These are phyloP conservation scores for Euwallacea similis DNA, from an alignment of 1,140 invertebrate species.

Conservation along the genomic window DNA sequence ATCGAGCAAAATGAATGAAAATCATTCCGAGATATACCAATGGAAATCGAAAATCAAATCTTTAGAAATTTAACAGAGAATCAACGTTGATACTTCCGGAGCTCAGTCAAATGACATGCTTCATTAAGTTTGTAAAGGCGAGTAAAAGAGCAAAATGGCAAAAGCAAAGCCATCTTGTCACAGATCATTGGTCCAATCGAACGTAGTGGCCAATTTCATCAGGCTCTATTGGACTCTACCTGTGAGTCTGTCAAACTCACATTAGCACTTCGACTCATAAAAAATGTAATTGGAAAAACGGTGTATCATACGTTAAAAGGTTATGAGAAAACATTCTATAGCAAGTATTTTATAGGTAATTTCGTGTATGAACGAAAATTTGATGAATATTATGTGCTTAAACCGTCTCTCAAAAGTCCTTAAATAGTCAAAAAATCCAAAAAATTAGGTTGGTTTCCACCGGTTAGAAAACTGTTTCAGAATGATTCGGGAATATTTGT, in stretches of 20 bases:
- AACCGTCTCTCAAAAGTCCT: no score
- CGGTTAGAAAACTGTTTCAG: no score
- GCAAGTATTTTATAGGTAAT: no score
- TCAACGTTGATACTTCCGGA: conserved; percentile 14
- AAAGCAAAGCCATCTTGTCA: conserved; percentile 32
- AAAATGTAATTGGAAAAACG: no score
- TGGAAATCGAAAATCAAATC: not conserved
- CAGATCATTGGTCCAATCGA: conserved; percentile 17
- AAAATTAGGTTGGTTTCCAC: no score
- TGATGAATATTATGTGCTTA: no score
- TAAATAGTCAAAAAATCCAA: no score
- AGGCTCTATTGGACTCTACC: conserved; percentile 21
- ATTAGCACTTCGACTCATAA: no score
- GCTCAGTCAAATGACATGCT: conserved; percentile 16
- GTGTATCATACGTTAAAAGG: no score
- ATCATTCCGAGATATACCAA: not conserved
- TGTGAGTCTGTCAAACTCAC: not conserved
- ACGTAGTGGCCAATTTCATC: conserved; percentile 28
- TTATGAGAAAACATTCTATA: no score
- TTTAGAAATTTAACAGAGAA: conserved; percentile 7
- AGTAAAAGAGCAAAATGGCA: conserved; percentile 29
- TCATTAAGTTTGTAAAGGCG: conserved; percentile 19
- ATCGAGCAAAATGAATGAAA: not conserved
- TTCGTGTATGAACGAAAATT: no score
- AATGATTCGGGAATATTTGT: no score